Conservation (phyloP, 2,888 invertebrate species). For the Trichopria drosophilae region DNA sequence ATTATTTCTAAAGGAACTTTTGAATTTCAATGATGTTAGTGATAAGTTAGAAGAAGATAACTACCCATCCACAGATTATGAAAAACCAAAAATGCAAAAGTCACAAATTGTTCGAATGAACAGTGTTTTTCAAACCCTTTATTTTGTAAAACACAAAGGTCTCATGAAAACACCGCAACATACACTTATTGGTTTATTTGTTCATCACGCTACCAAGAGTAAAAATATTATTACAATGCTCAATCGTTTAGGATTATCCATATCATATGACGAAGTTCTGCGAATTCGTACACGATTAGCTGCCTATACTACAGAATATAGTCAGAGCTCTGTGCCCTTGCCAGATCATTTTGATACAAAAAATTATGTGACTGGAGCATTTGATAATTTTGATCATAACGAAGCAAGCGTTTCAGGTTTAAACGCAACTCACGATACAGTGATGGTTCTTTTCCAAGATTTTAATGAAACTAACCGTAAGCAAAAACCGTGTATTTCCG, state of each 20-base stretch:
- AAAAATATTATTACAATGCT: slow-evolving; percentile 5
- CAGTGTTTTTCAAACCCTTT: slow-evolving; percentile 5
- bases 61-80: not conserved
- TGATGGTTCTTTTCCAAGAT: slow-evolving; percentile 1
- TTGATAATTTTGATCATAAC: slow-evolving; percentile 13
- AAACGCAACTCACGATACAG: slow-evolving; percentile 2
- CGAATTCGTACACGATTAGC: slow-evolving; percentile 20
- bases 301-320: slow-evolving; percentile 7
- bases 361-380: slow-evolving; percentile 4
- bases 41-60: too few relatives aligned
- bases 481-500: not conserved
- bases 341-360: slow-evolving; percentile 1
- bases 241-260: slow-evolving; percentile 8
- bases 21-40: not conserved
- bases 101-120: not conserved
- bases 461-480: not conserved
- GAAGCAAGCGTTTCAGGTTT: not conserved
- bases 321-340: slow-evolving; percentile 1
- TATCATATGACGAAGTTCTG: slow-evolving; percentile 21
- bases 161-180: slow-evolving; percentile 7
- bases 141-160: not conserved
- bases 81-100: too few relatives aligned
- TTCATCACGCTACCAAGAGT: slow-evolving; percentile 2
- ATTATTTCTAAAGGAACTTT: slow-evolving; percentile 4
- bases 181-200: not conserved